phyloP scores from a whole-genome alignment of 2,797 vertebrate genomes.

The Sciurus carolinensis region DNA sequence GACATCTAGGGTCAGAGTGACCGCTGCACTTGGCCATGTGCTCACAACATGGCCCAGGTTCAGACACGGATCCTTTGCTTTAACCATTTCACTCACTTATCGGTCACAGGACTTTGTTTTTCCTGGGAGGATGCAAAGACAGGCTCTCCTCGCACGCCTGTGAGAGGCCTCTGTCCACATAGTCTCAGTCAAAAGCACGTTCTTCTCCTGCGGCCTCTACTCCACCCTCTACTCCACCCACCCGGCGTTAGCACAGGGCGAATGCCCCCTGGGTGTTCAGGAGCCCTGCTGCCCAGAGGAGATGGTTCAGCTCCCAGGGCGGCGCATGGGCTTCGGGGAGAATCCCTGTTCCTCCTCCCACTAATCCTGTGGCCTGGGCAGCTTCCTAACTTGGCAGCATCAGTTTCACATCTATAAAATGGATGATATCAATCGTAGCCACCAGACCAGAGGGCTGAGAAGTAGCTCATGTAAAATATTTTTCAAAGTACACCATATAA shows the following conservation, averaged over 20 bases:
- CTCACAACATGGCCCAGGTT: neutral
- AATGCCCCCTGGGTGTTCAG: neutral
- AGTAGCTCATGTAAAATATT: fast-evolving
- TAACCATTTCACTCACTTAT: neutral
- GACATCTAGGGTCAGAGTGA: fast-evolving
- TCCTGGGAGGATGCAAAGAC: neutral
- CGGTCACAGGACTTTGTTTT: neutral
- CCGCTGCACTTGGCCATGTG: too few species aligned
- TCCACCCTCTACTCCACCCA: neutral
- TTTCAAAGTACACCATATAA: neutral
- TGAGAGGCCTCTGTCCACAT: neutral
- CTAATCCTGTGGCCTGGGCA: neutral
- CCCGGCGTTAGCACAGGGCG: neutral
- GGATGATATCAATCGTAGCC: fast-evolving
- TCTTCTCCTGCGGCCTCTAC: neutral
- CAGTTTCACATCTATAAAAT: neutral
- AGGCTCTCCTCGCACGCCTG: neutral
- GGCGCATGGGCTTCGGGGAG: too few species aligned
- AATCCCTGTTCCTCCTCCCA: neutral
- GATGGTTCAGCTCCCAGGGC: too few species aligned
- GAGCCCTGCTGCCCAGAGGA: neutral
- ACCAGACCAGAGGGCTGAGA: neutral
- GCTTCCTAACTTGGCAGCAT: neutral
- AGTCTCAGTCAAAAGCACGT: neutral
- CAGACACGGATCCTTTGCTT: fast-evolving